Percentiles rank a stretch among this genome's conserved stretches.
phyloP scores from a whole-genome alignment of 2,888 invertebrate species.

The Spatulosminthurus flaviceps region DNA sequence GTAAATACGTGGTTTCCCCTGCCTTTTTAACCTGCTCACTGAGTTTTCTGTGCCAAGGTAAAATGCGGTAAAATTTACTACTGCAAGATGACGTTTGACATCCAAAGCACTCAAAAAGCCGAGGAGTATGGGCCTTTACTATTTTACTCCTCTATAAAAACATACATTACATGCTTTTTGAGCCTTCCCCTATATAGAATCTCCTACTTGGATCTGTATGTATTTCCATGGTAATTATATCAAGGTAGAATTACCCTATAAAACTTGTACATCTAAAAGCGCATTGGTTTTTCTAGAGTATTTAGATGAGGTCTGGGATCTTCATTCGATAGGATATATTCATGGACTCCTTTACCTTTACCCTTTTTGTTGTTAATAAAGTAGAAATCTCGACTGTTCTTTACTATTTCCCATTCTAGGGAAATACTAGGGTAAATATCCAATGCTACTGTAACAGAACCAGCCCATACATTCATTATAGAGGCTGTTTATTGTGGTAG shows the following conservation, averaged over 20 bases:
- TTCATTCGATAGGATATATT: too few species aligned
- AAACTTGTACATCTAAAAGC: too few species aligned
- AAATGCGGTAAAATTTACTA: conserved; percentile 45
- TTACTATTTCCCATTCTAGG: background rate
- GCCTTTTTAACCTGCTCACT: background rate
- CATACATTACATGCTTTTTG: too few species aligned
- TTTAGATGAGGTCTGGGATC: too few species aligned
- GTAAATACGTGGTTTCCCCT: conserved; percentile 1
- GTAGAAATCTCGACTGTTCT: background rate
- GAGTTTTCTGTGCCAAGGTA: conserved; percentile 38
- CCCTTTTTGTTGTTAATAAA: conserved; percentile 13
- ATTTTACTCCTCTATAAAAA: too few species aligned
- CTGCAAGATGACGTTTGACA: conserved; percentile 45
- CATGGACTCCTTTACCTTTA: conserved; percentile 5
- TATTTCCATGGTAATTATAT: too few species aligned
- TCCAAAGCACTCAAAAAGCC: background rate
- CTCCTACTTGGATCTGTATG: too few species aligned
- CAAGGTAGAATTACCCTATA: too few species aligned
- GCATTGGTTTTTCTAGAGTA: too few species aligned
- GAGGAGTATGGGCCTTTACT: background rate
- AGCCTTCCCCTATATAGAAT: too few species aligned
- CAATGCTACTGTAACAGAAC: too few species aligned
- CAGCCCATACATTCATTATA: background rate
- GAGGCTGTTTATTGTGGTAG: conserved; percentile 1
- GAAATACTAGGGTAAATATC: too few species aligned